Conservation (phyloP, 2,113 vertebrate species). For the Tragelaphus scriptus region DNA sequence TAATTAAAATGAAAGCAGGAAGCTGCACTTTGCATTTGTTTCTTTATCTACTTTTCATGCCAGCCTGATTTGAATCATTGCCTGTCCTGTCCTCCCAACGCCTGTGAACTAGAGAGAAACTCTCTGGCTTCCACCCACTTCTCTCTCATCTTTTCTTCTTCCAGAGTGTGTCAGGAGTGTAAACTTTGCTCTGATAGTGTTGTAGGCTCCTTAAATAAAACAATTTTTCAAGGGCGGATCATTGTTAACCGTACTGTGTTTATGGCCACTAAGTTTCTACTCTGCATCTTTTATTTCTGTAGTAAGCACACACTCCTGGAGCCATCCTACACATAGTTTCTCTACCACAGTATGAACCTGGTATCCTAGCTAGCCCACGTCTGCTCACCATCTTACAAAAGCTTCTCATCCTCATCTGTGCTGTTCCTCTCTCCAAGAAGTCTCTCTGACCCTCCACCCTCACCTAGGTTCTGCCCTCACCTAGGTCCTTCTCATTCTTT, state of each 20-base stretch:
- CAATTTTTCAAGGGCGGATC: neutral
- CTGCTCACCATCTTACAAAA: neutral
- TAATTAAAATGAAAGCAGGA: slow-evolving; percentile 27
- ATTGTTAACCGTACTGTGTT: neutral
- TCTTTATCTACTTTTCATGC: neutral
- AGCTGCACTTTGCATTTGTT: neutral
- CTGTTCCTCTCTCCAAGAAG: neutral
- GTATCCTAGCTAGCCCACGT: neutral
- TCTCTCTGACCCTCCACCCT: neutral
- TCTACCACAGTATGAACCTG: neutral
- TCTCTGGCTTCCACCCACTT: neutral
- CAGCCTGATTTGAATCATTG: neutral
- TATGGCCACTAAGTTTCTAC: neutral
- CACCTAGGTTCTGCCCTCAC: neutral
- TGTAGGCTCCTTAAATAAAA: neutral
- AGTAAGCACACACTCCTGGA: neutral
- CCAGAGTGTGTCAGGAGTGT: neutral
- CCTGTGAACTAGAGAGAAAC: neutral
- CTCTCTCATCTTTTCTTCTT: slow-evolving; percentile 13
- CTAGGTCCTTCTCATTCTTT: neutral
- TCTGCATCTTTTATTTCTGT: neutral
- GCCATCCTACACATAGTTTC: neutral
- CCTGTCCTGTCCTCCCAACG: neutral
- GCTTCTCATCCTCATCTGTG: neutral
- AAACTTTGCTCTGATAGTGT: neutral